Percentiles rank a stretch among this genome's conserved stretches.
These are phyloP conservation scores for Rotaria magnacalcarata DNA, from an alignment of 2,888 invertebrate species.

Conservation along the genomic window DNA sequence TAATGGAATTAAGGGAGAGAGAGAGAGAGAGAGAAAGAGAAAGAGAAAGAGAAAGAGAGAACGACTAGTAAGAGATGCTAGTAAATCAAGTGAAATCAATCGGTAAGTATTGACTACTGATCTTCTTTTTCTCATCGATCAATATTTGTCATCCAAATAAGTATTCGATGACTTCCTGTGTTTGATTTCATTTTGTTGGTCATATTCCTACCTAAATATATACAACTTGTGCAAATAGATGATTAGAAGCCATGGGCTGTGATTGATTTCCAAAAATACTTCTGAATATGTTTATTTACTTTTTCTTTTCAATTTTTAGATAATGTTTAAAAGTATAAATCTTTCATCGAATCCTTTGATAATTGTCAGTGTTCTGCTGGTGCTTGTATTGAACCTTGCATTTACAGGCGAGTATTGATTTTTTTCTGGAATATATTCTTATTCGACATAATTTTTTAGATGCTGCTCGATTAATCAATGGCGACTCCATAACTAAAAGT, in stretches of 20 bases:
- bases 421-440: not conserved
- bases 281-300: no score
- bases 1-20: not conserved
- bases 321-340: not conserved
- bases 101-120: not conserved
- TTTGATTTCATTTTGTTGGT: no score
- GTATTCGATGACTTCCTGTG: not conserved
- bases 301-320: not conserved
- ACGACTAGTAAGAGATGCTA: not conserved
- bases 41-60: no score
- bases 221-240: no score
- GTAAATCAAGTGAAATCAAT: not conserved
- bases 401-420: not conserved
- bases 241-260: no score
- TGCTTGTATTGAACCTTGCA: not conserved
- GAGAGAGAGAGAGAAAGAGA: not conserved
- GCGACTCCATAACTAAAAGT: not conserved
- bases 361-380: not conserved
- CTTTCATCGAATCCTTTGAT: not conserved
- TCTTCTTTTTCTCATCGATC: not conserved
- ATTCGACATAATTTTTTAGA: not conserved
- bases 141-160: not conserved
- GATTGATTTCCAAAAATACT: no score
- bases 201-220: no score
- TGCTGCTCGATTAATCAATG: not conserved